Percentiles rank a stretch among this genome's conserved stretches.
Evolutionary conservation across 2,888 invertebrate species (phyloP).

Genomic region (Drosophila nr. medialis): DNA sequence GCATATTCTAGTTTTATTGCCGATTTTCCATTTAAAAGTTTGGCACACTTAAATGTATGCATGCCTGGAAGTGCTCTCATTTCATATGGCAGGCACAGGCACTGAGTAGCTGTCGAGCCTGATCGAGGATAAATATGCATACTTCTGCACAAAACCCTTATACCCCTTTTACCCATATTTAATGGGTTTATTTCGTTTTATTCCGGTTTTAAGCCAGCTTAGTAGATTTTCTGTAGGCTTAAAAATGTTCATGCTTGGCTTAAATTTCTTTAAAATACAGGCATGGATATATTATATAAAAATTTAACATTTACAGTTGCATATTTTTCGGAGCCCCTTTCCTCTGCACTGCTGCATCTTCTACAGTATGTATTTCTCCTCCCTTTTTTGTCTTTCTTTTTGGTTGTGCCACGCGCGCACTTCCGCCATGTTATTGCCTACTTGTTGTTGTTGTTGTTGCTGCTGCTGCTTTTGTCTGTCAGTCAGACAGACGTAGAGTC

Average conservation of each 20-base stretch:
- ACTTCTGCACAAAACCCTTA: background rate
- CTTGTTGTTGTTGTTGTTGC: conserved; percentile 26
- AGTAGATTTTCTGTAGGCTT: background rate
- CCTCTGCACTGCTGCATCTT: conserved; percentile 45
- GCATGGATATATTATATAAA: conserved; percentile 14
- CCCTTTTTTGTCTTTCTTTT: conserved; percentile 33
- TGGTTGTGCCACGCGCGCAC: conserved; percentile 68
- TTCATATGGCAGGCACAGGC: background rate
- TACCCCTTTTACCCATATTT: no score
- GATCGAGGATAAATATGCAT: background rate
- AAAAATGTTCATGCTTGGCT: background rate
- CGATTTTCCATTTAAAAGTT: background rate
- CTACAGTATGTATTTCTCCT: conserved; percentile 39
- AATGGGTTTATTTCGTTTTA: background rate
- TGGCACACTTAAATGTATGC: background rate
- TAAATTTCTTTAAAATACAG: background rate
- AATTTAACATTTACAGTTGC: conserved; percentile 50
- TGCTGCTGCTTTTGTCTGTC: conserved; percentile 23
- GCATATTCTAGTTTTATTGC: background rate
- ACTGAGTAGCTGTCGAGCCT: background rate
- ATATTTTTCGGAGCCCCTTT: conserved; percentile 47
- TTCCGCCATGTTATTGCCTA: conserved; percentile 73
- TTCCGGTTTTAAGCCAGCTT: background rate
- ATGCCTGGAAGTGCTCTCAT: background rate
- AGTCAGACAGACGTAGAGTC: conserved; percentile 30